These are phyloP conservation scores for Sinocyclocheilus rhinocerous DNA, from an alignment of 2,113 vertebrate species.

Conservation along the genomic window DNA sequence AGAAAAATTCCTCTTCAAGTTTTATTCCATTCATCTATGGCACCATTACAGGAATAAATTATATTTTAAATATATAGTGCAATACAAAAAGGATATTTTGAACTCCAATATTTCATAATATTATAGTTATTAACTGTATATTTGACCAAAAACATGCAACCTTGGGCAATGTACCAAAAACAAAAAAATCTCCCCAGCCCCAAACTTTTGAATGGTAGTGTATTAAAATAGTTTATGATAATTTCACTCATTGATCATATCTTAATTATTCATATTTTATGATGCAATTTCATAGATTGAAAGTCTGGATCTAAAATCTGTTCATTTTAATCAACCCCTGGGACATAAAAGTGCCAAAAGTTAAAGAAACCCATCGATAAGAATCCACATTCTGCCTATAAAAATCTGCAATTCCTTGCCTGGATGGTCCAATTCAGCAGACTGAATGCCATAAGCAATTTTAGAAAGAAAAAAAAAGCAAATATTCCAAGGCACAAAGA, in stretches of 20 bases:
- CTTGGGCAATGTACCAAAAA: background rate
- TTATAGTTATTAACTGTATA: no score
- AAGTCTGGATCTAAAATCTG: background rate
- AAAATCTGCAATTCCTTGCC: conserved; percentile 39
- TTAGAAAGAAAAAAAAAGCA: background rate
- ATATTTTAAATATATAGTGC: background rate
- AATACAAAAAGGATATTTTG: background rate
- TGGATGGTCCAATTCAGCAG: conserved; percentile 23
- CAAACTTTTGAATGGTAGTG: background rate
- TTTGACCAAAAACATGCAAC: background rate
- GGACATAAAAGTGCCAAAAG: background rate
- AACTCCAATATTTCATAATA: background rate
- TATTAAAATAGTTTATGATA: background rate
- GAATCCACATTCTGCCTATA: conserved; percentile 11
- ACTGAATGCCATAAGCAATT: background rate
- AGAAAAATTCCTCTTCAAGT: conserved; percentile 17
- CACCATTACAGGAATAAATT: background rate
- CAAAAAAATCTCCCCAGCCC: background rate
- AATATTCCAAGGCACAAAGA: conserved; percentile 29
- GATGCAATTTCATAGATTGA: background rate
- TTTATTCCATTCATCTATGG: conserved; percentile 30
- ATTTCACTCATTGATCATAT: background rate
- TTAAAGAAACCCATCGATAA: conserved; percentile 7
- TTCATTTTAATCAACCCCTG: conserved; percentile 4
- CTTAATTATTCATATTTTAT: conserved; percentile 7